Percentiles rank a stretch among this genome's conserved stretches.
phyloP scores from a whole-genome alignment of 2,888 invertebrate species.

The Hemithea aestivaria region DNA sequence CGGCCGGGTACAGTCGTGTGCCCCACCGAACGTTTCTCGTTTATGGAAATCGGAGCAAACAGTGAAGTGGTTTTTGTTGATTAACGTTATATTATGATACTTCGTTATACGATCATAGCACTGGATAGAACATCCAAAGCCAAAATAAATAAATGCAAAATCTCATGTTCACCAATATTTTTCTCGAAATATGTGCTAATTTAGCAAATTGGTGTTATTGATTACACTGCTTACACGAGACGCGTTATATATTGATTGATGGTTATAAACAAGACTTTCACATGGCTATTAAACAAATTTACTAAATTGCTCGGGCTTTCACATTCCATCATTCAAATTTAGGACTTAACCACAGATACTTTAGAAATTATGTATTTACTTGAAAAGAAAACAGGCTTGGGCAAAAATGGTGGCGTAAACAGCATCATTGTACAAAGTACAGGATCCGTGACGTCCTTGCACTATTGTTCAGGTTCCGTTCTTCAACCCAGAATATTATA shows the following conservation, averaged over 20 bases:
- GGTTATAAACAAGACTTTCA: slow-evolving; percentile 10
- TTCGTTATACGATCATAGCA: no score
- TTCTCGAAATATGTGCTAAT: no score
- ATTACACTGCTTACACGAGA: slow-evolving; percentile 1
- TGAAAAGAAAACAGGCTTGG: no score
- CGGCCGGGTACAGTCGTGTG: slow-evolving; percentile 33
- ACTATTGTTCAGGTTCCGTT: slow-evolving; percentile 42
- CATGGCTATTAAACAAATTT: slow-evolving; percentile 7
- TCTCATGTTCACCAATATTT: no score
- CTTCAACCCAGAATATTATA: slow-evolving; percentile 27
- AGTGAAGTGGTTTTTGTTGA: no score
- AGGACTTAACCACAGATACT: slow-evolving; percentile 8
- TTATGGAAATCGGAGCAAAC: not conserved
- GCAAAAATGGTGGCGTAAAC: not conserved
- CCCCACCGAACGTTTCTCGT: not conserved
- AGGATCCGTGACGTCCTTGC: slow-evolving; percentile 57
- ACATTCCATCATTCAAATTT: slow-evolving; percentile 4
- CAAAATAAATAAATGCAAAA: not conserved
- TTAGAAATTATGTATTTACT: not conserved
- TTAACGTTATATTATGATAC: no score
- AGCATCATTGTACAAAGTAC: slow-evolving; percentile 38
- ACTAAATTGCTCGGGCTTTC: slow-evolving; percentile 3
- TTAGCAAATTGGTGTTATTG: slow-evolving; percentile 3
- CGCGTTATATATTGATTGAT: slow-evolving; percentile 8
- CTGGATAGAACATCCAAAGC: no score